Percentiles rank a stretch among this genome's conserved stretches.
These are phyloP conservation scores for Orientallactaga sibirica DNA, from an alignment of 2,797 vertebrate species.

Conservation along the genomic window DNA sequence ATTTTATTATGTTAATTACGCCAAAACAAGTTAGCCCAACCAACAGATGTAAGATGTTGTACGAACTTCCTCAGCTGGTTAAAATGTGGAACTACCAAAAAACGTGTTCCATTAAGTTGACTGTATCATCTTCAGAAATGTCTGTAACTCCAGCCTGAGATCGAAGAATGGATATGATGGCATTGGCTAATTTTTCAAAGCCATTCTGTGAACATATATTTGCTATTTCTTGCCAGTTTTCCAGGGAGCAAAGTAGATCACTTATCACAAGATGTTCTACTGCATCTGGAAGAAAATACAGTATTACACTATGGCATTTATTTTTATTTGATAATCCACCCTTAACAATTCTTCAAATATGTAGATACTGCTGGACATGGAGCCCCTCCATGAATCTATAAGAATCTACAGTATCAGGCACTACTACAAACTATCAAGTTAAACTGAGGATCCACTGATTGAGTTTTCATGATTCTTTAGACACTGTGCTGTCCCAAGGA, in stretches of 20 bases:
- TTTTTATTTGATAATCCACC: slow-evolving; percentile 47
- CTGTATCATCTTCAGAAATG: slow-evolving; percentile 81
- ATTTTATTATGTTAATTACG: slow-evolving; percentile 27
- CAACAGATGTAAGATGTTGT: slow-evolving; percentile 62
- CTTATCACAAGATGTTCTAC: slow-evolving; percentile 86
- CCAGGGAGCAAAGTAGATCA: slow-evolving; percentile 81
- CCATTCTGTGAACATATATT: slow-evolving; percentile 83
- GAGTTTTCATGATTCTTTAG: slow-evolving; percentile 16
- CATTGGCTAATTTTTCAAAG: slow-evolving; percentile 80
- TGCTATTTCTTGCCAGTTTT: slow-evolving; percentile 87
- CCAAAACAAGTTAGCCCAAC: slow-evolving; percentile 43
- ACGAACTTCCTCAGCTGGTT: slow-evolving; percentile 86
- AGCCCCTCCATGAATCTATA: not conserved
- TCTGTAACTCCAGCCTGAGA: slow-evolving; percentile 84
- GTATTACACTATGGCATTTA: slow-evolving; percentile 13
- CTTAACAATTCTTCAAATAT: slow-evolving; percentile 14
- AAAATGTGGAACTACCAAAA: slow-evolving; percentile 86
- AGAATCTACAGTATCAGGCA: not conserved
- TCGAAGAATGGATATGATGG: slow-evolving; percentile 86
- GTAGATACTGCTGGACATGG: not conserved
- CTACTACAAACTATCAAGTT: not conserved
- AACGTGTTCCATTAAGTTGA: slow-evolving; percentile 86
- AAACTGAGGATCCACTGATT: not conserved
- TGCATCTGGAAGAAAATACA: slow-evolving; percentile 79
- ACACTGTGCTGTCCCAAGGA: not conserved